Evolutionary conservation across 2,888 invertebrate species (phyloP).

Genomic region (Xylota segnis): DNA sequence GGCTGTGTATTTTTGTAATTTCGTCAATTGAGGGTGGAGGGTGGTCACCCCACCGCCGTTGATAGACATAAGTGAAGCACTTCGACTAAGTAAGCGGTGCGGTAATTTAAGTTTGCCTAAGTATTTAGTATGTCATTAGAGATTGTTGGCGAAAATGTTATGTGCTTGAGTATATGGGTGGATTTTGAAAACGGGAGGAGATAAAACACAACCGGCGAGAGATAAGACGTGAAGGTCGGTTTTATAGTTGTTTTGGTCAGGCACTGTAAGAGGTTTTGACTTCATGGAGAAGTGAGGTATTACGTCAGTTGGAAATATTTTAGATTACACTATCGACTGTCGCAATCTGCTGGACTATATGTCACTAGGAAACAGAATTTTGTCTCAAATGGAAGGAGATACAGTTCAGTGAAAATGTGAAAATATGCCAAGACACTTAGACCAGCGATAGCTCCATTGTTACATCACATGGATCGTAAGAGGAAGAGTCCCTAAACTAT

Average conservation of each 20-base stretch:
- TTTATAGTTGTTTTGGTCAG: constrained; percentile 16
- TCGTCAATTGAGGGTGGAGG: constrained; percentile 41
- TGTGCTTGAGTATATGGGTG: background rate
- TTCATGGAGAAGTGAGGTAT: background rate
- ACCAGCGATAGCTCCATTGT: too few species aligned
- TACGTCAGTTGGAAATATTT: constrained; percentile 6
- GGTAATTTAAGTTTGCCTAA: constrained; percentile 54
- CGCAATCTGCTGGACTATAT: too few species aligned
- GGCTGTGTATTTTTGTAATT: constrained; percentile 62
- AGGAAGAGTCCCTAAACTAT: too few species aligned
- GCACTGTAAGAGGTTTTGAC: background rate
- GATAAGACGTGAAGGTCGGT: constrained; percentile 53
- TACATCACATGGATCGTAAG: too few species aligned
- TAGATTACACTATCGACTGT: background rate
- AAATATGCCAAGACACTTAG: too few species aligned
- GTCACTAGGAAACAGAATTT: too few species aligned
- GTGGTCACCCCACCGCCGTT: constrained; percentile 38
- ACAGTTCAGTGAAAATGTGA: too few species aligned
- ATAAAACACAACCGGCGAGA: constrained; percentile 11
- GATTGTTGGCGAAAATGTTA: constrained; percentile 39
- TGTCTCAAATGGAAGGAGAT: too few species aligned
- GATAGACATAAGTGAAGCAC: constrained; percentile 43
- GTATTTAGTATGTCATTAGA: constrained; percentile 62
- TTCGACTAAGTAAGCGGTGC: constrained; percentile 48
- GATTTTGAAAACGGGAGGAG: constrained; percentile 30